Conservation (phyloP, 1,140 invertebrate genomes). For the Bombus balteatus region DNA sequence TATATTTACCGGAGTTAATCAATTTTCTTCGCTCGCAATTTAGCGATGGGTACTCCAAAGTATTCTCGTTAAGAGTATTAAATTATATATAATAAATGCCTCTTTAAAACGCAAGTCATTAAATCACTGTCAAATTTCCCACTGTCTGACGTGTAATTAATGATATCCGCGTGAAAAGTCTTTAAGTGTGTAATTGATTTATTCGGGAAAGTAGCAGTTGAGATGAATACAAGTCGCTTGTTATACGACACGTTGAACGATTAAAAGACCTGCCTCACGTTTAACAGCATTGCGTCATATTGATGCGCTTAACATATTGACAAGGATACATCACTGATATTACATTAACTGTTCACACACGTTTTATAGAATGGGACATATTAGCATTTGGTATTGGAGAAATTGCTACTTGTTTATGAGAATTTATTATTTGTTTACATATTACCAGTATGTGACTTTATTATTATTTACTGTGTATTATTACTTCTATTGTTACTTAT, state of each 20-base stretch:
- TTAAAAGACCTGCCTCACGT: neutral
- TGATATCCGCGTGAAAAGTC: neutral
- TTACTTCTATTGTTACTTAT: too few relatives aligned
- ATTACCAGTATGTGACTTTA: neutral
- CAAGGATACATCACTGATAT: neutral
- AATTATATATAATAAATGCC: slow-evolving; percentile 1
- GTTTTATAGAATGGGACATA: neutral
- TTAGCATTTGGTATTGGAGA: neutral
- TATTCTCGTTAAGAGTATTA: slow-evolving; percentile 16
- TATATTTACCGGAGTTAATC: neutral
- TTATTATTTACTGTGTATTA: too few relatives aligned
- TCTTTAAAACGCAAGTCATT: neutral
- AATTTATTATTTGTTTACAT: neutral
- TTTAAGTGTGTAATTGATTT: neutral
- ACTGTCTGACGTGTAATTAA: neutral
- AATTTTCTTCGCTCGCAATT: neutral
- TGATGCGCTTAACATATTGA: neutral
- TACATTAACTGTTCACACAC: neutral
- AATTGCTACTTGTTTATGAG: neutral
- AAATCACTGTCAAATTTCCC: slow-evolving; percentile 1
- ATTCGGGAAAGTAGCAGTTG: neutral
- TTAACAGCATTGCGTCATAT: neutral
- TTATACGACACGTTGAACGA: neutral
- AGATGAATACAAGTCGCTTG: neutral
- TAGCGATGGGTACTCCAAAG: neutral